Conservation (phyloP, 2,113 vertebrate genomes). For the Microtus oregoni region DNA sequence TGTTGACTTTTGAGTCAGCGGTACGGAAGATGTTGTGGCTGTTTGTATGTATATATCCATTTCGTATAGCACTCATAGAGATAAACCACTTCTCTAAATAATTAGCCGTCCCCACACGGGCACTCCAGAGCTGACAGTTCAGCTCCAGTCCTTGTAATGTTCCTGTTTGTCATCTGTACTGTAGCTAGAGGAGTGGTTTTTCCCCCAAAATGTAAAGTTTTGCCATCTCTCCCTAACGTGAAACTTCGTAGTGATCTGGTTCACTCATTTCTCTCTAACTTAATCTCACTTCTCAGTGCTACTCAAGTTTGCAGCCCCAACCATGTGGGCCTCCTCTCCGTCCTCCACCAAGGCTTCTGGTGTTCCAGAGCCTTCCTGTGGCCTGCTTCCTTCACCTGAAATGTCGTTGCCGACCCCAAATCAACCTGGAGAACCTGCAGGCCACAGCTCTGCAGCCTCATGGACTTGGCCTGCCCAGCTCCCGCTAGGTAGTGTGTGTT, state of each 20-base stretch:
- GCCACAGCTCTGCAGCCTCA: background rate
- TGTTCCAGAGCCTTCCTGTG: background rate
- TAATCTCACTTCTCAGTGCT: background rate
- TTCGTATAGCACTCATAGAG: background rate
- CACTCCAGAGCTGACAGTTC: background rate
- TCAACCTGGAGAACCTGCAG: background rate
- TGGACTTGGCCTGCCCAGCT: background rate
- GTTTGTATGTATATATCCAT: background rate
- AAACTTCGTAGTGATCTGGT: background rate
- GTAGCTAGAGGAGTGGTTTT: background rate
- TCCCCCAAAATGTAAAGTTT: background rate
- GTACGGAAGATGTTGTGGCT: background rate
- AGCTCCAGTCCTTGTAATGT: background rate
- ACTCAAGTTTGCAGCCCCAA: background rate
- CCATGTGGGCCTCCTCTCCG: background rate
- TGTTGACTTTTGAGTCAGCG: background rate
- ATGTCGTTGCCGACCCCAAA: background rate
- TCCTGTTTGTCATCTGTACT: background rate
- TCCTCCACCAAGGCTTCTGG: constrained; percentile 13
- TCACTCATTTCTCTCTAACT: background rate
- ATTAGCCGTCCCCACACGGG: background rate
- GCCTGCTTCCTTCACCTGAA: background rate
- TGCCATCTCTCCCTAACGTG: background rate
- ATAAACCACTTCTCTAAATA: background rate
- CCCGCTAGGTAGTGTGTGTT: background rate